Evolutionary conservation across 2,888 invertebrate genomes (phyloP), one percentile per base, ranked within the genome.

Genomic region (Stegana nigrithorax): DNA sequence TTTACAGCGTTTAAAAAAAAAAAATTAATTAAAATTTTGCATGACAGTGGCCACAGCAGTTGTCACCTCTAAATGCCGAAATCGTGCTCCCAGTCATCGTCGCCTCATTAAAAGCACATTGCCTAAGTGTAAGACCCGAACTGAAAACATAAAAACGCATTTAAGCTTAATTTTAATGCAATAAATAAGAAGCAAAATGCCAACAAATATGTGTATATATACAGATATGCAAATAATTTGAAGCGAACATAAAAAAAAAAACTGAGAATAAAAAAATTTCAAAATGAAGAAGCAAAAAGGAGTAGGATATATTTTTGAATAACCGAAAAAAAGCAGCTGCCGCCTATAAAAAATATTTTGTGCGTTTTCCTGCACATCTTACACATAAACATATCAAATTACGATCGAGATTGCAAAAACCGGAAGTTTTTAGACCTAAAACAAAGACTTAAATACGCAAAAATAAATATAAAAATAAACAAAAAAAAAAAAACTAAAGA

Each of bases 301-400:
- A n/a, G n/a, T n/a, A n/a, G n/a, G n/a, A n/a, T n/a, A n/a, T 17
- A 39, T 39, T 39, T 39, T 14, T 39, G 39, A 4, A 4, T 3
- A n/a, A n/a, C n/a, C n/a, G n/a, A n/a, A n/a, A n/a, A n/a, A n/a
- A n/a, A n/a, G n/a, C n/a, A n/a, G n/a, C n/a, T n/a, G n/a, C n/a
- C n/a, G n/a, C n/a, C n/a, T n/a, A n/a, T n/a, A n/a, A n/a, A n/a
- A n/a, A n/a, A 39, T 39, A 39, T 39, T 39, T 39, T 10, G 17
- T 39, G 39, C 39, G 73, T 60, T 68, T 27, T 29, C n/a, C 8
- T 32, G n/a, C 23, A 23, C 55, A 70, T 65, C 51, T 62, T 59
- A 63, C 64, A 65, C 75, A 78, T 75, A 78, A 75, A 77, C 73
- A 74, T 71, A 71, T 78, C 77, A 74, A 77, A 67, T 75, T 75